Base-by-base conservation (phyloP, 2,113 vertebrate species). In the Neolamprologus cancellatus region DNA sequence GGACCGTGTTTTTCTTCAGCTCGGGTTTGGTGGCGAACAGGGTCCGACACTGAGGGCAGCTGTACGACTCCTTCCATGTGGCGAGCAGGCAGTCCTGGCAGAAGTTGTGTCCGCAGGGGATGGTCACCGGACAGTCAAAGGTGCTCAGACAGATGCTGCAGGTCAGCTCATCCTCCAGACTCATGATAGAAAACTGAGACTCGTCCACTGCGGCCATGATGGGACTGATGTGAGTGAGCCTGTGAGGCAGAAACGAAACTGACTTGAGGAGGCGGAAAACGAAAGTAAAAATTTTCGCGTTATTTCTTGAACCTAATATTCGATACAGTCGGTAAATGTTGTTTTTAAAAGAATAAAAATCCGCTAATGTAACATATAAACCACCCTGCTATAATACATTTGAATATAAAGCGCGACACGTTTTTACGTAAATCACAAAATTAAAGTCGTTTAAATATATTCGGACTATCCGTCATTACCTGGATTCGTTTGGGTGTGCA, bases 191-290 rank as follows among this genome's bases (percentile, higher is more conserved):
- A n/a, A n/a, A n/a, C n/a, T n/a, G n/a, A n/a, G n/a, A n/a, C n/a
- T n/a, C n/a, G n/a, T n/a, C n/a, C n/a, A n/a, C n/a, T n/a, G n/a
- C n/a, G n/a, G n/a, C n/a, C n/a, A n/a, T n/a, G n/a, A n/a, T n/a
- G n/a, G n/a, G n/a, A n/a, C n/a, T n/a, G 6, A 61, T 4, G 59
- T 2, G 18, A n/a, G 1, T 12, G 4, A 12, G 4, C 20, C 59
- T 66, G 57, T 2, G 8, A 12, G 15, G 7, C 6, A 79, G 17
- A 91, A 93, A 92, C 89, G 91, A 94, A 95, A 95, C 88, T 8
- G 25, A 57, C 28, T 2, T 8, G 25, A 50, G 5, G 8, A 1
- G 8, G 9, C 14, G 0, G 46, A 84, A 91, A 94, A 90, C 92
- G 90, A 94, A 95, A 93, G 14, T 78, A 25, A 8, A 36, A 1